phyloP scores from a whole-genome alignment of 2,797 vertebrate species.

The Mycteria americana region DNA sequence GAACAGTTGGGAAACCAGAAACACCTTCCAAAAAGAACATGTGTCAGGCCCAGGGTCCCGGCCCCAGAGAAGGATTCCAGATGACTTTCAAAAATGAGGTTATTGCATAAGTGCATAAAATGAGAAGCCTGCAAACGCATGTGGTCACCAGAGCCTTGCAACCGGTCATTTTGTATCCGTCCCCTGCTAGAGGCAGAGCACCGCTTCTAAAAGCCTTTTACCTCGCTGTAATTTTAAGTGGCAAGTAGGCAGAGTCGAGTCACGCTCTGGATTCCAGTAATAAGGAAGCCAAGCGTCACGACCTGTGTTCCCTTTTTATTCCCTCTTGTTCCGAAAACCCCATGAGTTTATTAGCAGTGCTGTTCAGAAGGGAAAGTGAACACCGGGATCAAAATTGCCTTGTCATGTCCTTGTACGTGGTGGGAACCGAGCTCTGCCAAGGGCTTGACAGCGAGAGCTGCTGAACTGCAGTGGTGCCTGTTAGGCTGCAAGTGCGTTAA shows the following conservation, averaged over 20 bases:
- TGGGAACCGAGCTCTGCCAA: background rate
- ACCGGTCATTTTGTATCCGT: fast-evolving
- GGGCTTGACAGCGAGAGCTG: background rate
- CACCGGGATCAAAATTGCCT: background rate
- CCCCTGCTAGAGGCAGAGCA: background rate
- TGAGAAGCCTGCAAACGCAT: background rate
- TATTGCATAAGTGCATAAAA: constrained; percentile 28
- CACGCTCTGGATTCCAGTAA: background rate
- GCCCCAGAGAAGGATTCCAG: constrained; percentile 34
- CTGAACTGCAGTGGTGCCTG: background rate
- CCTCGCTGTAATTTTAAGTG: background rate
- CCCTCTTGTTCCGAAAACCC: background rate
- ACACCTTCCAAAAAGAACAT: constrained; percentile 53
- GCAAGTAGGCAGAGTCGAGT: background rate
- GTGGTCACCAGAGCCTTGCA: background rate
- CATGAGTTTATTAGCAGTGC: background rate
- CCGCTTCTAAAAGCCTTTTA: background rate
- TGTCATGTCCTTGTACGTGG: background rate
- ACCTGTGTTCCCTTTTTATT: background rate
- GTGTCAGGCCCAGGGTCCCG: background rate
- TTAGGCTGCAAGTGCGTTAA: background rate
- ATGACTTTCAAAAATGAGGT: constrained; percentile 37
- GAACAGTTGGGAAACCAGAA: constrained; percentile 42
- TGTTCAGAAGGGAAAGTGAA: background rate
- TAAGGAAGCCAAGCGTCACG: background rate